Evolutionary conservation across 2,888 invertebrate species (phyloP).

Genomic region (Schizotus pectinicornis): DNA sequence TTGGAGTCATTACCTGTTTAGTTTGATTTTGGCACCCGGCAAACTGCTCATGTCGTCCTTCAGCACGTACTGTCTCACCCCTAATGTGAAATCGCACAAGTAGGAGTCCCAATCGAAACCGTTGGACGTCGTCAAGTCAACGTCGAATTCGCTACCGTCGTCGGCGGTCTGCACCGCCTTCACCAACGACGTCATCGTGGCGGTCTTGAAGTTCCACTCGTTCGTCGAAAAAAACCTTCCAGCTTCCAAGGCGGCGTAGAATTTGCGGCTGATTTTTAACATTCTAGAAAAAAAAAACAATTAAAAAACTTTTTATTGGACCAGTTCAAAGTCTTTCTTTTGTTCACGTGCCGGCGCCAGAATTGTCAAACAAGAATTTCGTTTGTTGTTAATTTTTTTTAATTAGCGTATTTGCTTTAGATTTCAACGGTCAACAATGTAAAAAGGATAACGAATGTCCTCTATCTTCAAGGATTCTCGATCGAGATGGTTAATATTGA

Average conservation of each 20-base stretch:
- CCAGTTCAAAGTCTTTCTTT: neutral
- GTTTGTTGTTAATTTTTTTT: neutral
- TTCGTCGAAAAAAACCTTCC: constrained; percentile 86
- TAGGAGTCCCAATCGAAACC: constrained; percentile 81
- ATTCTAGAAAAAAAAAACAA: constrained; percentile 66
- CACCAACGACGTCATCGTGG: constrained; percentile 67
- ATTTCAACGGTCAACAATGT: no score
- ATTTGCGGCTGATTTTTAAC: constrained; percentile 81
- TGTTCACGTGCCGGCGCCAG: no score
- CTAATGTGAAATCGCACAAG: constrained; percentile 80
- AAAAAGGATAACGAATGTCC: no score
- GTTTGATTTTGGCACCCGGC: constrained; percentile 67
- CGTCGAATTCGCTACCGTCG: constrained; percentile 68
- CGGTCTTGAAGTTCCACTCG: constrained; percentile 80
- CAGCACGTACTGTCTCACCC: constrained; percentile 81
- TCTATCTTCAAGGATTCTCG: no score
- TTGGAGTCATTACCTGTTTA: constrained; percentile 68
- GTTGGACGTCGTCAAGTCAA: constrained; percentile 63
- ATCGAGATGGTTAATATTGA: no score
- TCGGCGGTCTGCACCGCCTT: constrained; percentile 61
- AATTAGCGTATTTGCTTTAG: neutral
- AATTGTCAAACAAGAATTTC: no score
- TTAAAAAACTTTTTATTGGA: no score
- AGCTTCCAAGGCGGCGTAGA: constrained; percentile 77
- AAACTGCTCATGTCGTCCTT: constrained; percentile 75